Evolutionary conservation across 1,140 invertebrate species (phyloP), one percentile per base, ranked within the genome.

Genomic region (Venustaconcha ellipsiformis): DNA sequence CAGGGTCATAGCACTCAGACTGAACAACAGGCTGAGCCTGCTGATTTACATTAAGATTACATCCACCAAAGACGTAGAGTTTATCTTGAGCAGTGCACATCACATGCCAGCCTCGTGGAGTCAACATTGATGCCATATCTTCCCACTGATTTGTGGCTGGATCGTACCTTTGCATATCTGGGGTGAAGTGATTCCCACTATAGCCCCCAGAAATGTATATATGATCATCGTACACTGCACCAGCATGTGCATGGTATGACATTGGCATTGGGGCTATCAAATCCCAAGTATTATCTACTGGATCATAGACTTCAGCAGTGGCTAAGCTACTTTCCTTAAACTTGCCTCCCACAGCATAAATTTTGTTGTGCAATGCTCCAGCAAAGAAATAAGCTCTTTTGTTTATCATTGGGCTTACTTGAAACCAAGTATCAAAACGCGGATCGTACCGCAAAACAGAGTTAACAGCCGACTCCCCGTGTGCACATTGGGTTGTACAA

Each of bases 21-120:
- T 91, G 94, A 93, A 91, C 92, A 76, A 86, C 91, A 72, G 93
- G 92, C 74, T 95, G 89, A 37, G 92, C 93, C 78, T 95, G 94
- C 86, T 95, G 94, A 81, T 94, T 95, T 70, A 87, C 86, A 79
- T 90, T 90, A 37, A 90, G 81, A 76, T 88, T 89, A 76, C 94
- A 95, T 5, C 92, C 92, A 30, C 94, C 94, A 73, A 95, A 93
- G 20, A 95, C 93, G 86, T 93, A 95, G 3, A 95, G 88, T 84
- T 94, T 92, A 86, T 94, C 94, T 78, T 93, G 92, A 1, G 85
- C 83, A n/a, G 84, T 82, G 78, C 89, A 90, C 89, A 90, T 89
- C 8, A 89, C 89, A 73, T 90, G 89, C 89, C 89, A 90, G 59
- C 89, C 89, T n/a, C 89, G 80, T 30, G 88, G 85, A 14, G 88